Conservation (phyloP, 1,140 invertebrate species). For the Drosophila carrolli region DNA sequence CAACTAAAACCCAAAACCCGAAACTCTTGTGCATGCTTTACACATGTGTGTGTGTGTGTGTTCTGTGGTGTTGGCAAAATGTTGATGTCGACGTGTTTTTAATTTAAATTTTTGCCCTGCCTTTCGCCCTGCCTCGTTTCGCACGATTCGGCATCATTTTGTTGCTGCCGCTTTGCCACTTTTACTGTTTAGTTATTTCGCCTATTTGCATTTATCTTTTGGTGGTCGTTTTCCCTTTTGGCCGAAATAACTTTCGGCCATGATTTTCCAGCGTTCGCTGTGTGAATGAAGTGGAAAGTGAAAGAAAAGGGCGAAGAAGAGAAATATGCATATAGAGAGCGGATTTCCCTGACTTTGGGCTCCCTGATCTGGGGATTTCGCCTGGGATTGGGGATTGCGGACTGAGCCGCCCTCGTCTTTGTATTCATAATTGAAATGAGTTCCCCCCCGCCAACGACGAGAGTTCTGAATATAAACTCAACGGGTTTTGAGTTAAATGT, state of each 20-base stretch:
- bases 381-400: neutral
- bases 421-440: conserved; percentile 49
- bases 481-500: conserved; percentile 29
- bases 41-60: conserved; percentile 5
- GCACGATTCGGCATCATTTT: conserved; percentile 62
- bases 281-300: conserved; percentile 29
- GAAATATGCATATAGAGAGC: conserved; percentile 51
- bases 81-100: conserved; percentile 76
- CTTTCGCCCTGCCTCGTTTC: conserved; percentile 43
- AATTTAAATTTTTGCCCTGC: conserved; percentile 69
- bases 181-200: conserved; percentile 64
- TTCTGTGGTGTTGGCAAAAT: conserved; percentile 58
- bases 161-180: conserved; percentile 25
- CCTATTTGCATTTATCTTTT: conserved; percentile 64
- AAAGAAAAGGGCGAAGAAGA: conserved; percentile 8
- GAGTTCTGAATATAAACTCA: conserved; percentile 21
- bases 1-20: conserved; percentile 34
- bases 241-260: conserved; percentile 34
- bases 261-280: conserved; percentile 18
- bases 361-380: conserved; percentile 10
- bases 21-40: conserved; percentile 25
- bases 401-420: conserved; percentile 3
- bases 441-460: neutral
- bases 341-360: conserved; percentile 24
- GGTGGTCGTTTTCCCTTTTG: conserved; percentile 8